Evolutionary conservation across 1,140 invertebrate genomes (phyloP).

Genomic region (Platorchestia sp.): DNA sequence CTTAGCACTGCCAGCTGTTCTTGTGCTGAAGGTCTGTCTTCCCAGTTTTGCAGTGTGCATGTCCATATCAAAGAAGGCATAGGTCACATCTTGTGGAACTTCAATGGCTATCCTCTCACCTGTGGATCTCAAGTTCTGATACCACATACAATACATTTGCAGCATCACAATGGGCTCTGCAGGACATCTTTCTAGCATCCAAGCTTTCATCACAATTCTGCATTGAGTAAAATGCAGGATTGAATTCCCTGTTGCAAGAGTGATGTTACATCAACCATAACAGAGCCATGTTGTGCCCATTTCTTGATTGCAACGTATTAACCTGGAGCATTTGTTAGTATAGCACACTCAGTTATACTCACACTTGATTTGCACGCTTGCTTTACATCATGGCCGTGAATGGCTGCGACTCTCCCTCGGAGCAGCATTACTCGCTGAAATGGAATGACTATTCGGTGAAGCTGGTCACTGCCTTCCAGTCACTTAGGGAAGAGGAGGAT

Average conservation of each 20-base stretch:
- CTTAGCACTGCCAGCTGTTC: background rate
- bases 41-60: background rate
- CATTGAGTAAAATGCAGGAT: background rate
- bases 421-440: slow-evolving; percentile 80
- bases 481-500: slow-evolving; percentile 82
- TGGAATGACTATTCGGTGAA: slow-evolving; percentile 85
- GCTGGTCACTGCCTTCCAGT: slow-evolving; percentile 83
- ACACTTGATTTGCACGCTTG: background rate
- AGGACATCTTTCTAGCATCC: background rate
- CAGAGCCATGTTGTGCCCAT: background rate
- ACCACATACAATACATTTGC: background rate
- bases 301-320: background rate
- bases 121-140: background rate
- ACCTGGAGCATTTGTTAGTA: background rate
- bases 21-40: background rate
- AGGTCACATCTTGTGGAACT: background rate
- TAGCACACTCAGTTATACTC: background rate
- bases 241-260: background rate
- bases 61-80: background rate
- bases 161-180: background rate
- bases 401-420: slow-evolving; percentile 61
- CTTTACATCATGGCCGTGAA: slow-evolving; percentile 56
- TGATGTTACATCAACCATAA: background rate
- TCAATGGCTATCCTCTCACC: background rate
- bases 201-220: background rate